Base-by-base conservation (phyloP, 2,888 invertebrate species). In the Drosophila pegasa region DNA sequence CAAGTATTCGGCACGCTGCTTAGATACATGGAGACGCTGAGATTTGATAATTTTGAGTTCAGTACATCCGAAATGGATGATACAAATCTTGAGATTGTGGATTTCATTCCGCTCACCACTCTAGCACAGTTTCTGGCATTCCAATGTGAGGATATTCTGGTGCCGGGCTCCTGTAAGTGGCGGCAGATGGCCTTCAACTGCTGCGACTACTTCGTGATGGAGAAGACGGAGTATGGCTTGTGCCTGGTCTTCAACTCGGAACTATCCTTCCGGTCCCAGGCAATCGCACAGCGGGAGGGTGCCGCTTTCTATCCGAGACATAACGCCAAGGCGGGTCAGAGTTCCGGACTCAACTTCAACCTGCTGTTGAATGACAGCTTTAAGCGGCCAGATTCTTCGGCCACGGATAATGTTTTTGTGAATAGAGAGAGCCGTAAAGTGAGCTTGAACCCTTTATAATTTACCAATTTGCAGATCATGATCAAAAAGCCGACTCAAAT, bases 181-280 rank as follows among this genome's bases (percentile, higher is more conserved):
- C 90, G 93, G 0, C 89, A 90, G 47, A 57, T 75, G 18, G 57
- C 78, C 16, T 88, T 91, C 38, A 75, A 92, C 31, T 93, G 93
- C 52, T 93, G 93, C 70, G 90, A 92, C 2, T 80, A 90, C 18
- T 93, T 93, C 61, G 82, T 92, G 40, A 59, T 90, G 20, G 93
- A 93, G 65, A 91, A 90, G 56, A 93, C 93, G 0, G 93, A 93
- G 73, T 90, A 85, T 55, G 93, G 93, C 0, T 84, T 91, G 31
- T 93, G 93, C 71, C 91, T 92, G 73, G 87, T 93, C 0, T 93
- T 93, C 81, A 93, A 93, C 78, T 93, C 93, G 3, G 90, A 87
- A 27, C 22, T 88, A 3, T 86, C 89, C 0, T 48, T 40, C 0
- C 38, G 22, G 0, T 80, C 83, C 0, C 35, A 20, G 5, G 45